phyloP scores from a whole-genome alignment of 2,113 vertebrate genomes.

The Aramus guarauna region DNA sequence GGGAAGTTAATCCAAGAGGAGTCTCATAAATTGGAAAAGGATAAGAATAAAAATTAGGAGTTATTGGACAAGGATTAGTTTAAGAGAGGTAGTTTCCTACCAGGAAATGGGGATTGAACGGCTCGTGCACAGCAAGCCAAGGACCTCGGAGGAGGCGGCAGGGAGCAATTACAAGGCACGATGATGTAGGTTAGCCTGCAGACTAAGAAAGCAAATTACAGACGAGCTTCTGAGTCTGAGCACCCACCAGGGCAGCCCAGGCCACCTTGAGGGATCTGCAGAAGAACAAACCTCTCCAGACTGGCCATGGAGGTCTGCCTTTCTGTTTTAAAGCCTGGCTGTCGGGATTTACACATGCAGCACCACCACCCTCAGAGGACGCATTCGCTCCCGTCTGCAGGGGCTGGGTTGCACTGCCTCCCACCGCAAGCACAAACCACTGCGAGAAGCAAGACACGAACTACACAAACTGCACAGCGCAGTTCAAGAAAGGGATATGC shows the following conservation, averaged over 20 bases:
- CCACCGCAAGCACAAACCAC: background rate
- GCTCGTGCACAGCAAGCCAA: background rate
- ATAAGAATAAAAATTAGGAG: slow-evolving; percentile 4
- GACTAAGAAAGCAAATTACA: background rate
- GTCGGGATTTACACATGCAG: background rate
- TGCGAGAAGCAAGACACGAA: rapidly evolving
- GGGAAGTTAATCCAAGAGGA: background rate
- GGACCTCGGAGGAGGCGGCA: background rate
- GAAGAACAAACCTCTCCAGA: background rate
- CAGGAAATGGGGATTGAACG: background rate
- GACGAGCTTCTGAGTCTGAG: background rate
- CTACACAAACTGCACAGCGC: background rate
- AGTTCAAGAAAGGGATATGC: background rate
- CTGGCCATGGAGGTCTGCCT: background rate
- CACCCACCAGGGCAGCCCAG: background rate
- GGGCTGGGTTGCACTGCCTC: background rate
- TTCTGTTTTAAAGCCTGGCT: background rate
- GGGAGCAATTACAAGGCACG: background rate
- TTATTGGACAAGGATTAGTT: background rate
- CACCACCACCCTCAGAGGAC: background rate
- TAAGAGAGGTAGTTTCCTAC: background rate
- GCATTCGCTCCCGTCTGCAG: rapidly evolving
- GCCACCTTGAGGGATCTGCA: background rate
- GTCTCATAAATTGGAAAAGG: background rate
- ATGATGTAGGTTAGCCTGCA: background rate